Conservation (phyloP, 2,888 invertebrate genomes). For the Rotaria macrura region DNA sequence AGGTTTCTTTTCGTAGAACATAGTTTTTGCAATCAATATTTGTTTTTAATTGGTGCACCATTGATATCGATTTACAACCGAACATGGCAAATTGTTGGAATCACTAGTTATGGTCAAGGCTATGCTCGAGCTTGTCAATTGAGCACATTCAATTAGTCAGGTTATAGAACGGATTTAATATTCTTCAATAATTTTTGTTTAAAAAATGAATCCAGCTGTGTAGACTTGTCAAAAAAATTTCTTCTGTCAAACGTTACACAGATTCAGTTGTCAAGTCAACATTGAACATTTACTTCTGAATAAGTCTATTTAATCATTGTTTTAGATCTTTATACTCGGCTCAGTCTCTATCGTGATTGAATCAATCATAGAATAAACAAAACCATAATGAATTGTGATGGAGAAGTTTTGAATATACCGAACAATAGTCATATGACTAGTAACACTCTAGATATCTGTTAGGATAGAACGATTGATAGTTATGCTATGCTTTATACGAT, state of each 20-base stretch:
- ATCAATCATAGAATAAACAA: background rate
- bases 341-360: background rate
- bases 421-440: background rate
- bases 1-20: conserved; percentile 54
- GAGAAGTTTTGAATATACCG: background rate
- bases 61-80: background rate
- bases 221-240: too few relatives aligned
- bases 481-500: background rate
- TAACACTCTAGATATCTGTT: background rate
- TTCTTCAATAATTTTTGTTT: too few relatives aligned
- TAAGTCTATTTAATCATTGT: background rate
- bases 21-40: background rate
- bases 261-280: too few relatives aligned
- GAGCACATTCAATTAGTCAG: background rate
- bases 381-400: background rate
- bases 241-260: too few relatives aligned
- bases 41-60: background rate
- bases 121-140: background rate
- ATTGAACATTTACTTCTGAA: too few relatives aligned
- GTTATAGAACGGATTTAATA: background rate
- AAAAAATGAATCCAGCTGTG: too few relatives aligned
- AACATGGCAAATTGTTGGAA: background rate
- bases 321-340: background rate
- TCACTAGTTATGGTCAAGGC: background rate
- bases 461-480: background rate